phyloP scores from a whole-genome alignment of 2,113 vertebrate genomes.

The Prietella phreatophila region DNA sequence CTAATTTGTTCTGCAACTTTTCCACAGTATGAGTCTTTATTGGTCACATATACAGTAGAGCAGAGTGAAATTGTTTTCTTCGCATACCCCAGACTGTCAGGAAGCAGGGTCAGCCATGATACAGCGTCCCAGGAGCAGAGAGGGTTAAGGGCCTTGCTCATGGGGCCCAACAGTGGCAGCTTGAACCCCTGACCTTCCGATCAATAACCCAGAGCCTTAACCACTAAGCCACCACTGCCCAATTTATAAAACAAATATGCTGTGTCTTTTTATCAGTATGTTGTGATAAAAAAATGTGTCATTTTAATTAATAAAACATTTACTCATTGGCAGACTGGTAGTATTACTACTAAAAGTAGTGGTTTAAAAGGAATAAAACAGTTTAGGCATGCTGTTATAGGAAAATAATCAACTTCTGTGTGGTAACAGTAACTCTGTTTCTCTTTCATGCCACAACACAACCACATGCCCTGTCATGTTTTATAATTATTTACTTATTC shows the following conservation, averaged over 20 bases:
- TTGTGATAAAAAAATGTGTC: too few relatives aligned
- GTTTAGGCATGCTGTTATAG: background rate
- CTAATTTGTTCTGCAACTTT: background rate
- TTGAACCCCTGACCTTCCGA: too few relatives aligned
- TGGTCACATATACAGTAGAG: too few relatives aligned
- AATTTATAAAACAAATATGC: background rate
- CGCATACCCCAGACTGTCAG: too few relatives aligned
- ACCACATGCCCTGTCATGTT: background rate
- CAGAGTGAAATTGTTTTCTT: too few relatives aligned
- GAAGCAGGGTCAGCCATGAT: too few relatives aligned
- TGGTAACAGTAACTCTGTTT: background rate
- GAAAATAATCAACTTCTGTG: background rate
- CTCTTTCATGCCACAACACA: background rate
- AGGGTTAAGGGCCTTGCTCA: too few relatives aligned
- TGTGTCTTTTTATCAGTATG: too few relatives aligned
- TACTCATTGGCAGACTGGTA: background rate
- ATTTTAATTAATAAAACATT: background rate
- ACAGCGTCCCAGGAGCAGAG: too few relatives aligned
- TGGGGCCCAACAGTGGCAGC: too few relatives aligned
- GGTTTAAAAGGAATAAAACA: background rate
- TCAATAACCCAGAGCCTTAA: too few relatives aligned
- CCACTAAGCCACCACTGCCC: too few relatives aligned
- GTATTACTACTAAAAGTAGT: background rate
- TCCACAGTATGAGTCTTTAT: background rate
- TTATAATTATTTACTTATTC: background rate